Conservation (phyloP, 2,113 vertebrate species). For the Fregata magnificens region DNA sequence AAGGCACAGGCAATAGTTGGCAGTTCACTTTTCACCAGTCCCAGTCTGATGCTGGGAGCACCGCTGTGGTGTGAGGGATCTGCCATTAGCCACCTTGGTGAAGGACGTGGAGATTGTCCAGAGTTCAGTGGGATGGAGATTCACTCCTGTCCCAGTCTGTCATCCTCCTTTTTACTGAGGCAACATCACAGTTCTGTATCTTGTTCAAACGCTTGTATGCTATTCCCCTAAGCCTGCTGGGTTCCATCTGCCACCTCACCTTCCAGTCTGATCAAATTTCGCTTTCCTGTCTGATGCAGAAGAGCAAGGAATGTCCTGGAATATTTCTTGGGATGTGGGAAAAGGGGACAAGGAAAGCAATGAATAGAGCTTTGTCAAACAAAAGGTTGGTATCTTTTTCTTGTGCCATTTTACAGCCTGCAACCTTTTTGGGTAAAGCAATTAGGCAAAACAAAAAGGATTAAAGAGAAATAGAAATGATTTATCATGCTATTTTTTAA, state of each 20-base stretch:
- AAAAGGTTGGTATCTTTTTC: not conserved
- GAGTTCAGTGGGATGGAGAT: not conserved
- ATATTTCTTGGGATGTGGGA: not conserved
- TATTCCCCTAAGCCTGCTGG: not conserved
- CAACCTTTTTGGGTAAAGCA: not conserved
- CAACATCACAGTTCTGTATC: not conserved
- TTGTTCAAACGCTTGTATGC: not conserved
- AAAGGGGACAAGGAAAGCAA: not conserved
- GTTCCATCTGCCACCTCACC: not conserved
- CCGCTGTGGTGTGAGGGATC: not conserved
- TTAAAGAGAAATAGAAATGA: not conserved
- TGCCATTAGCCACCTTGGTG: not conserved
- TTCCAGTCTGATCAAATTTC: not conserved
- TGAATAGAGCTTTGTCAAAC: not conserved
- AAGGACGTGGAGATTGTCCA: not conserved
- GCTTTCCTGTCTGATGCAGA: not conserved
- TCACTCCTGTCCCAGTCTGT: not conserved
- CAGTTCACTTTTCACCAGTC: not conserved
- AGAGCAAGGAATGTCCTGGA: not conserved
- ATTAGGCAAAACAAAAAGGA: not conserved
- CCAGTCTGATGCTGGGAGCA: not conserved
- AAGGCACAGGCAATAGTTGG: not conserved
- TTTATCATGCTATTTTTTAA: not conserved
- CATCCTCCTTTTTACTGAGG: not conserved
- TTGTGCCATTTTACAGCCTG: not conserved